A percentile compares a stretch with the other conserved stretches of the same genome.
phyloP scores from a whole-genome alignment of 2,113 vertebrate genomes.

The Microtus oregoni region DNA sequence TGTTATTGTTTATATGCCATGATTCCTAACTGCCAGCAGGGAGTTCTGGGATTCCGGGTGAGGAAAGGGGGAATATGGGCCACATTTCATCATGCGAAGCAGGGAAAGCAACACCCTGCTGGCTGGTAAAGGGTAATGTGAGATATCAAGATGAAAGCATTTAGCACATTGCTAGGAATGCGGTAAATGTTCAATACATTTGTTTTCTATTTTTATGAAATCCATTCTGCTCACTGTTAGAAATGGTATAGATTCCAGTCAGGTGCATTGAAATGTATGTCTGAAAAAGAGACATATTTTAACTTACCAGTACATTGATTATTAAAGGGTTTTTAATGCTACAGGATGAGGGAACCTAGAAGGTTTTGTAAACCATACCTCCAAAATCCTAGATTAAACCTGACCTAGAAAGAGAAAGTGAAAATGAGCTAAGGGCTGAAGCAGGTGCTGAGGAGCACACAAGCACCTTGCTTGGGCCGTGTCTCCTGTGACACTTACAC shows the following conservation, averaged over 20 bases:
- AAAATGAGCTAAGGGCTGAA: constrained; percentile 76
- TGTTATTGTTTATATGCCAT: constrained; percentile 35
- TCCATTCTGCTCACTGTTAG: neutral
- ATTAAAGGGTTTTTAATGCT: constrained; percentile 25
- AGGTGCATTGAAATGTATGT: neutral
- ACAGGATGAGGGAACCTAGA: constrained; percentile 6
- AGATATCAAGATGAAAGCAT: constrained; percentile 48
- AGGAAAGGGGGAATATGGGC: constrained; percentile 1
- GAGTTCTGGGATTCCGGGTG: constrained; percentile 47
- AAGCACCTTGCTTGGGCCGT: constrained; percentile 6
- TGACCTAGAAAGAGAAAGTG: constrained; percentile 80
- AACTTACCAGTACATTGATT: constrained; percentile 1
- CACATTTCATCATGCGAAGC: constrained; percentile 53
- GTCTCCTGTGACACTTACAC: constrained; percentile 27
- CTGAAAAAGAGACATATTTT: neutral
- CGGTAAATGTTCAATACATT: constrained; percentile 1
- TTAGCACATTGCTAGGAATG: constrained; percentile 25
- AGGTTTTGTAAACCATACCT: constrained; percentile 61
- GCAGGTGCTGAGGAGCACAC: constrained; percentile 45
- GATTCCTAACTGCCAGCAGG: neutral
- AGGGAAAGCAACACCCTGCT: constrained; percentile 48
- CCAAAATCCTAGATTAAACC: constrained; percentile 62
- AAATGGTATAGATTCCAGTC: neutral
- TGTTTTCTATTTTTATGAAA: constrained; percentile 18
- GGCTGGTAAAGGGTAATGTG: constrained; percentile 46